Evolutionary conservation across 2,797 vertebrate species (phyloP), one percentile per base, ranked within the genome.

Genomic region (Halcyon smyrnensis): DNA sequence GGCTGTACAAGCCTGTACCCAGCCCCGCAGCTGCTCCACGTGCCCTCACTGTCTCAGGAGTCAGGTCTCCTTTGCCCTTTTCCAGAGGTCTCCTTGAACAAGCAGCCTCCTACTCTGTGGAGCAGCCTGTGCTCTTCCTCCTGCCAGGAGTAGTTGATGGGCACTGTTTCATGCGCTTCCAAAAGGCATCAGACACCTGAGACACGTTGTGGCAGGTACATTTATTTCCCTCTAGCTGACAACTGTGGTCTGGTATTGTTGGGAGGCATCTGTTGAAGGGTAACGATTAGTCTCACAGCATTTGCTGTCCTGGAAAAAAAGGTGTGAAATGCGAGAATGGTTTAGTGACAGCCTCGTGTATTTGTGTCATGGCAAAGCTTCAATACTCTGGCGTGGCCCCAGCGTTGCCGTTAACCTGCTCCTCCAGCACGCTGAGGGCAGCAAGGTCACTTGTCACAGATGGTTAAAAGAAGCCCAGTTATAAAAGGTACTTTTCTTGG

Each of bases 121-220:
- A 88, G 64, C 53, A 74, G 45, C n/a, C 76, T 41, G 7, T 71
- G 28, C 16, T 46, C 36, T 51, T 48, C 64, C 57, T 74, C 20
- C 56, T 70, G 43, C 50, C 51, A 11, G 50, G 45, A 51, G 12
- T 27, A 21, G 59, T 89, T 70, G 77, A 76, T 83, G 81, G 57
- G 21, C 84, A 60, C 46, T 45, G 45, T 16, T 92, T 67, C 51
- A 25, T 60, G 50, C 2, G 4, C 34, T 85, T 90, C 86, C 84
- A 94, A 92, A 88, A 94, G 69, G 23, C 34, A 70, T 67, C 78
- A 67, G 71, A 57, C 71, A 92, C 84, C 60, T 45, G 78, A 90
- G 56, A 48, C 48, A 23, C 11, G 28, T 45, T 32, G 43, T 90
- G 76, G 39, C 81, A 92, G 90, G 70, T 87, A 82, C 67, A 48